phyloP scores from a whole-genome alignment of 2,888 invertebrate species.

The Cryptocheilus praepositus region DNA sequence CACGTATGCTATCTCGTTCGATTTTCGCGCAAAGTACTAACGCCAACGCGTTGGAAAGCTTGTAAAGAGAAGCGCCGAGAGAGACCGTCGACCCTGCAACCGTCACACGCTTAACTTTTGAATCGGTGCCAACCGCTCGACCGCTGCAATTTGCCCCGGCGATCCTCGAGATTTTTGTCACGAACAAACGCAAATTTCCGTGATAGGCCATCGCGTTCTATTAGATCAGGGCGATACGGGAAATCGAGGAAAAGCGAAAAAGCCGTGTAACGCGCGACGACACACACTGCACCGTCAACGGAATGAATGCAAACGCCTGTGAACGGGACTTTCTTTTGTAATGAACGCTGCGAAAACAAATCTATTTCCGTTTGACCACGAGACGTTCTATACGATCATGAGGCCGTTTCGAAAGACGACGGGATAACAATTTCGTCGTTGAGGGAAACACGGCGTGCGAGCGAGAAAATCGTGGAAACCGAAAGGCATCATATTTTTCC shows the following conservation, averaged over 20 bases:
- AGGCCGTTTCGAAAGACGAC: slow-evolving; percentile 18
- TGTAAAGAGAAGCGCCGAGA: background rate
- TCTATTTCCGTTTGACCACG: slow-evolving; percentile 31
- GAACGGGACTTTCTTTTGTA: slow-evolving; percentile 23
- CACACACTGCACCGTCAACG: too few relatives aligned
- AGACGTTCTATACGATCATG: background rate
- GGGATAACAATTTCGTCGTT: slow-evolving; percentile 6
- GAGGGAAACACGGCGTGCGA: background rate
- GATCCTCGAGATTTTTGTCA: slow-evolving; percentile 26
- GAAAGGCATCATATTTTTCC: slow-evolving; percentile 1
- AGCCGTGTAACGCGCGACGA: background rate
- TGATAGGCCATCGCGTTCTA: too few relatives aligned
- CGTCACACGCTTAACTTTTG: slow-evolving; percentile 59
- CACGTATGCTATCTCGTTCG: too few relatives aligned
- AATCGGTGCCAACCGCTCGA: slow-evolving; percentile 59
- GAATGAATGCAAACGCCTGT: too few relatives aligned
- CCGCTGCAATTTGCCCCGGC: slow-evolving; percentile 46
- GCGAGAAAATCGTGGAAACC: slow-evolving; percentile 10
- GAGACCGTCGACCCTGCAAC: slow-evolving; percentile 59
- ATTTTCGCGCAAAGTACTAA: too few relatives aligned
- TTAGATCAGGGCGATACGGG: too few relatives aligned
- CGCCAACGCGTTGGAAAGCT: too few relatives aligned
- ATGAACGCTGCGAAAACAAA: slow-evolving; percentile 32
- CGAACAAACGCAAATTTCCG: background rate
- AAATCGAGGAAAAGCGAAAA: slow-evolving; percentile 6